Evolutionary conservation across 2,888 invertebrate species (phyloP).

Genomic region (Hyalella azteca): DNA sequence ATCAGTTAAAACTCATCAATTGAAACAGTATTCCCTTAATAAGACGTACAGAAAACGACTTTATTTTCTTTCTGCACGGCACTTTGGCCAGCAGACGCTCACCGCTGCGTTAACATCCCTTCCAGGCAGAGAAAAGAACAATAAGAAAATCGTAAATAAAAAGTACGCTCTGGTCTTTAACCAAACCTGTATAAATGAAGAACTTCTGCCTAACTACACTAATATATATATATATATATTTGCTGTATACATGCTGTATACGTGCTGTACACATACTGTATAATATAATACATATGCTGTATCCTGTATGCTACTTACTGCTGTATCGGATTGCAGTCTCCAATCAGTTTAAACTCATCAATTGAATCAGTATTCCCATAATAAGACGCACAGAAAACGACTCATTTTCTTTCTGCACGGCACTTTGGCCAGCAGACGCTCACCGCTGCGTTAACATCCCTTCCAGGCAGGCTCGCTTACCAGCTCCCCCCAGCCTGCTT

Average conservation of each 20-base stretch:
- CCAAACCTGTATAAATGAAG: no score
- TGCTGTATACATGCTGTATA: no score
- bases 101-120: constrained; percentile 28
- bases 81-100: neutral
- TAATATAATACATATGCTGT: no score
- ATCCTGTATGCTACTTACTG: no score
- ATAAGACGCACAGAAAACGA: constrained; percentile 32
- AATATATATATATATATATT: no score
- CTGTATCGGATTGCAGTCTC: neutral
- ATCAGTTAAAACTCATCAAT: constrained; percentile 16
- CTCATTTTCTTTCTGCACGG: neutral
- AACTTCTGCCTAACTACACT: no score
- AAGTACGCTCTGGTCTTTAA: no score
- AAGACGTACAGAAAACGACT: constrained; percentile 29
- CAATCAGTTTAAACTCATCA: constrained; percentile 16
- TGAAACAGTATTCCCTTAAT: constrained; percentile 21
- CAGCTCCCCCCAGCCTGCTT: neutral
- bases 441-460: constrained; percentile 25
- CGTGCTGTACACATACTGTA: no score
- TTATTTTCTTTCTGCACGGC: neutral
- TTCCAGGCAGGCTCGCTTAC: neutral
- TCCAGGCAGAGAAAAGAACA: no score
- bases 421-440: neutral
- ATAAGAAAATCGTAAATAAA: no score
- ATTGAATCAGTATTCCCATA: constrained; percentile 23